Evolutionary conservation across 2,797 vertebrate species (phyloP).

Genomic region (Clangula hyemalis): DNA sequence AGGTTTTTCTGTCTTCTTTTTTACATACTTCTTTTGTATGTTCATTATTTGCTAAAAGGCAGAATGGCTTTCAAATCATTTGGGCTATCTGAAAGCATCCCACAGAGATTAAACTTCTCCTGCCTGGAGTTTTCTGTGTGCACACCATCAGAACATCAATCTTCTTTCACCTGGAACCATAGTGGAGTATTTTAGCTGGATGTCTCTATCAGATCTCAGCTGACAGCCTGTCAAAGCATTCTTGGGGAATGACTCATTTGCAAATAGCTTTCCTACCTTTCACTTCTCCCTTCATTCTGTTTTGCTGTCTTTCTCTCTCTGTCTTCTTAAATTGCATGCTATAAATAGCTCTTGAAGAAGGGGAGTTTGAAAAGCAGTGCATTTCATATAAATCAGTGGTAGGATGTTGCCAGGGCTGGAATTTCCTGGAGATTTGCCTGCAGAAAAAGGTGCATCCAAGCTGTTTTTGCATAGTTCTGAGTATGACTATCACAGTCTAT

Average conservation of each 20-base stretch:
- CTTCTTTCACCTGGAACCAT: slow-evolving; percentile 1
- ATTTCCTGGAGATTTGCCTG: background rate
- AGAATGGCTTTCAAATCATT: slow-evolving; percentile 1
- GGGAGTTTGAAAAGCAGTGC: background rate
- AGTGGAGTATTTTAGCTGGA: slow-evolving; percentile 20
- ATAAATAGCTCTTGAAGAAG: slow-evolving; percentile 19
- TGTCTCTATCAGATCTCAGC: slow-evolving; percentile 38
- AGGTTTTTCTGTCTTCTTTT: background rate
- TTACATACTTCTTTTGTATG: background rate
- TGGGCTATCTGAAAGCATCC: slow-evolving; percentile 4
- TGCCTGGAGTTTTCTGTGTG: background rate
- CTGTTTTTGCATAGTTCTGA: background rate
- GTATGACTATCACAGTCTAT: background rate
- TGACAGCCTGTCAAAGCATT: slow-evolving; percentile 64
- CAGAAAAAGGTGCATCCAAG: background rate
- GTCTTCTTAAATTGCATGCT: background rate
- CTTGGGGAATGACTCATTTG: slow-evolving; percentile 18
- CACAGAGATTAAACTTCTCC: slow-evolving; percentile 16
- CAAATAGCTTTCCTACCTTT: slow-evolving; percentile 34
- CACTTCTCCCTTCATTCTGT: background rate
- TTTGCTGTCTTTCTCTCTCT: background rate
- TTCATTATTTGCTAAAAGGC: slow-evolving; percentile 36
- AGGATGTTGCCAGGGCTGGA: background rate
- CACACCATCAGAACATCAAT: background rate
- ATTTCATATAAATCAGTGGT: background rate